phyloP scores from a whole-genome alignment of 2,888 invertebrate genomes.

The Caenorhabditis virilis region DNA sequence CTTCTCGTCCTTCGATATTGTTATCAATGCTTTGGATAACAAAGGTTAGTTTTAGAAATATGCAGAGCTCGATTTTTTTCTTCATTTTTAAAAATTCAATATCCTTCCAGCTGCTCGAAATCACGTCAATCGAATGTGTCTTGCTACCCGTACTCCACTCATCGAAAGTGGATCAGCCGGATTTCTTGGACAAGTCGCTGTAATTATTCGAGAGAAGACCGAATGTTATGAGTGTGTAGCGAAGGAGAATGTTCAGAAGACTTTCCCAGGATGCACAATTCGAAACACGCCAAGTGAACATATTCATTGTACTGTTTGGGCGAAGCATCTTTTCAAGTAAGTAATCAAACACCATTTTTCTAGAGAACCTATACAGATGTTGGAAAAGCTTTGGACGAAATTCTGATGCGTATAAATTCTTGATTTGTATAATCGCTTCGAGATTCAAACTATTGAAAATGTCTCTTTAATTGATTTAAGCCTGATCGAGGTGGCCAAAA shows the following conservation, averaged over 20 bases:
- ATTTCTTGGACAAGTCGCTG: constrained; percentile 83
- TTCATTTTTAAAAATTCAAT: background rate
- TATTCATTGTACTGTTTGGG: constrained; percentile 99
- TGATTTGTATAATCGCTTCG: too few relatives aligned
- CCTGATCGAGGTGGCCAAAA: too few relatives aligned
- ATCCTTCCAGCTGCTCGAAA: constrained; percentile 83
- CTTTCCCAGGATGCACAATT: constrained; percentile 96
- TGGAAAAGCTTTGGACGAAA: too few relatives aligned
- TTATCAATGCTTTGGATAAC: constrained; percentile 96
- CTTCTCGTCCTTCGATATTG: constrained; percentile 87
- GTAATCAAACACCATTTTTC: constrained; percentile 50
- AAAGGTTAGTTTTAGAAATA: too few relatives aligned
- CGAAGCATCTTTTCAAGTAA: constrained; percentile 96
- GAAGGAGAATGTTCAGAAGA: constrained; percentile 78
- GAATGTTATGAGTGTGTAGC: constrained; percentile 97
- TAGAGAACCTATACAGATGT: background rate
- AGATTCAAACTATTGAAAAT: too few relatives aligned
- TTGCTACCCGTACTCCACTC: constrained; percentile 89
- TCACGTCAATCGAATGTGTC: constrained; percentile 97
- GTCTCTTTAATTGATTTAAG: too few relatives aligned
- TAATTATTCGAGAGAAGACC: constrained; percentile 78
- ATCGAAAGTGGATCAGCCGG: constrained; percentile 97
- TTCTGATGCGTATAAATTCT: too few relatives aligned
- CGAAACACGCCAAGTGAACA: constrained; percentile 98
- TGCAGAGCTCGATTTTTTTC: constrained; percentile 46